Evolutionary conservation across 53 echinoderm and acorn worm genomes (phyloP).

Genomic region (Patiria pectinifera): DNA sequence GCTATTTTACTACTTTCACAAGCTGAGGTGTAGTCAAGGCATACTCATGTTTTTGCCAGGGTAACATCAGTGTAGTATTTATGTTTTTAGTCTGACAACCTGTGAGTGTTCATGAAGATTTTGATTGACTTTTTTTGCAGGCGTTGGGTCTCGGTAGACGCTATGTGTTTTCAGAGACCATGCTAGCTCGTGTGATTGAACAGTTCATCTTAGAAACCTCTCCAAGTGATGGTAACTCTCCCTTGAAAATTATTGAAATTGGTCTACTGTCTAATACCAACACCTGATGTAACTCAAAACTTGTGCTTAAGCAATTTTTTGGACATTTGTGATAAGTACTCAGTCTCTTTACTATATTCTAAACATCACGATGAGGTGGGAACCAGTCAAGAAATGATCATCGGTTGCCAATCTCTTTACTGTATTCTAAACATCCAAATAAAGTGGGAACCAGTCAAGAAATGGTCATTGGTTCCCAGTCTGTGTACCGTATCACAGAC

Average conservation of each 20-base stretch:
- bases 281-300: neutral
- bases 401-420: too few relatives aligned
- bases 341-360: too few relatives aligned
- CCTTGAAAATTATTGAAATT: neutral
- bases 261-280: neutral
- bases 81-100: too few relatives aligned
- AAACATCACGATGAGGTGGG: too few relatives aligned
- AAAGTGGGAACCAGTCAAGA: too few relatives aligned
- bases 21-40: constrained; percentile 67
- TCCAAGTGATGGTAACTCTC: constrained; percentile 81
- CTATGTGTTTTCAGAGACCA: constrained; percentile 92
- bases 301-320: too few relatives aligned
- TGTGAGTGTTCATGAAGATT: neutral
- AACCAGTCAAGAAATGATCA: too few relatives aligned
- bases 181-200: constrained; percentile 87
- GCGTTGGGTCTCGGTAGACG: constrained; percentile 88
- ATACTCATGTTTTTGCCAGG: too few relatives aligned
- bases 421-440: too few relatives aligned
- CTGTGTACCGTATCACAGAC: neutral
- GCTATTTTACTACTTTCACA: constrained; percentile 92
- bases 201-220: constrained; percentile 91
- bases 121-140: constrained; percentile 44
- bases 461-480: too few relatives aligned
- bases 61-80: too few relatives aligned
- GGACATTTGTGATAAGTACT: too few relatives aligned